phyloP scores from a whole-genome alignment of 2,888 invertebrate genomes.

The Nemoura dubitans region DNA sequence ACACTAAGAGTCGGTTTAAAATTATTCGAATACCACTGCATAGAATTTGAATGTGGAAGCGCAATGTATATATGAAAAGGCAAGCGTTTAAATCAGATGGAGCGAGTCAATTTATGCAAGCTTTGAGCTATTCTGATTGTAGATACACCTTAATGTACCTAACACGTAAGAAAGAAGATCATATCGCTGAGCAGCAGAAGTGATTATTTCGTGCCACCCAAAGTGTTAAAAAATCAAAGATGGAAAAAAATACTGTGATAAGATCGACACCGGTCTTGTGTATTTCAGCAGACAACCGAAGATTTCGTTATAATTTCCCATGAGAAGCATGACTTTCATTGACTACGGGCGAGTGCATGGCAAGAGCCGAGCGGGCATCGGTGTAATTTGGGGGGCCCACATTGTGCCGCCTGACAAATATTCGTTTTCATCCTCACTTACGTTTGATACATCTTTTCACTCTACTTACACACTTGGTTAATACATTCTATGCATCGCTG shows the following conservation, averaged over 20 bases:
- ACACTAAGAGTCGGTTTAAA: background rate
- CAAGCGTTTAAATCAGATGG: background rate
- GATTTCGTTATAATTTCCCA: background rate
- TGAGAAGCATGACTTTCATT: background rate
- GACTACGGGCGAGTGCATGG: background rate
- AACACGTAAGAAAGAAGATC: background rate
- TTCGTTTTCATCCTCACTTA: slow-evolving; percentile 10
- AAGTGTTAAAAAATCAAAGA: slow-evolving; percentile 3
- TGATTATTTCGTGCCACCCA: background rate
- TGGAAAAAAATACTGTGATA: background rate
- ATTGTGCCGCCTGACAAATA: slow-evolving; percentile 27
- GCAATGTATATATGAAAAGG: background rate
- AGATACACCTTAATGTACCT: background rate
- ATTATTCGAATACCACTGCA: background rate
- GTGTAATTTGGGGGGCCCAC: background rate
- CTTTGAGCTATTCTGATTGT: background rate
- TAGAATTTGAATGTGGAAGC: background rate
- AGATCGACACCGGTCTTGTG: background rate
- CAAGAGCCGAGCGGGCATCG: background rate
- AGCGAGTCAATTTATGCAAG: background rate
- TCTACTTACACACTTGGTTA: background rate
- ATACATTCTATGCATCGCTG: slow-evolving; percentile 23
- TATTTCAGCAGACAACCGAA: background rate
- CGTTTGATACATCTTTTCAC: background rate
- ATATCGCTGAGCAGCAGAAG: background rate